Evolutionary conservation across 1,140 invertebrate genomes (phyloP).

Genomic region (Polypedilum vanderplanki): DNA sequence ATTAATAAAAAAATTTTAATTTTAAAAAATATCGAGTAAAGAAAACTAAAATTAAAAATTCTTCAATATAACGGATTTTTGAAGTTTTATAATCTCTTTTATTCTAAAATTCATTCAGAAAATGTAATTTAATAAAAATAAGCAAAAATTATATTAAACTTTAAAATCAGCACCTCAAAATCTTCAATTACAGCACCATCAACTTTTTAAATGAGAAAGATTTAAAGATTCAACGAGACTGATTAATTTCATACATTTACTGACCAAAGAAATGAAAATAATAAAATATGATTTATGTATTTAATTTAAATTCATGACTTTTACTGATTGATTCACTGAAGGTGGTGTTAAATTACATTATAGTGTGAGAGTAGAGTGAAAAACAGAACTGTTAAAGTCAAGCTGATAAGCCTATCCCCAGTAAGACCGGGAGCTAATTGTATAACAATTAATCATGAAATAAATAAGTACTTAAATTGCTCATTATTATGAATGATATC

Average conservation of each 20-base stretch:
- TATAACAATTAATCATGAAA: conserved; percentile 4
- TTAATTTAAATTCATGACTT: conserved; percentile 19
- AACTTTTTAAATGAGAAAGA: not conserved
- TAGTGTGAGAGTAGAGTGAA: not conserved
- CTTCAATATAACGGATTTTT: too few species aligned
- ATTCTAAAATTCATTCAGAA: too few species aligned
- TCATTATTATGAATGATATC: conserved; percentile 3
- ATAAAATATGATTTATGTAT: not conserved
- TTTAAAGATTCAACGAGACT: not conserved
- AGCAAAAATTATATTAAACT: too few species aligned
- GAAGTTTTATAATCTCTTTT: too few species aligned
- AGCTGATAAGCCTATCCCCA: not conserved
- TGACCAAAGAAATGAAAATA: not conserved
- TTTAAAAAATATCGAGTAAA: too few species aligned
- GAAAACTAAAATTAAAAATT: too few species aligned
- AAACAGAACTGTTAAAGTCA: not conserved
- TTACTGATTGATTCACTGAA: conserved; percentile 6
- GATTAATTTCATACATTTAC: not conserved
- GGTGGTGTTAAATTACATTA: not conserved
- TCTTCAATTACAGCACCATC: too few species aligned
- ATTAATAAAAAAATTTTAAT: too few species aligned
- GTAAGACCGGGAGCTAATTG: conserved; percentile 4
- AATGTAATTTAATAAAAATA: too few species aligned
- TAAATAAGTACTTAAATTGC: not conserved
- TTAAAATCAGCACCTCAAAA: too few species aligned